Percentiles rank a stretch among this genome's conserved stretches.
These are phyloP conservation scores for Agrochola lychnidis DNA, from an alignment of 2,888 invertebrate species.

Conservation along the genomic window DNA sequence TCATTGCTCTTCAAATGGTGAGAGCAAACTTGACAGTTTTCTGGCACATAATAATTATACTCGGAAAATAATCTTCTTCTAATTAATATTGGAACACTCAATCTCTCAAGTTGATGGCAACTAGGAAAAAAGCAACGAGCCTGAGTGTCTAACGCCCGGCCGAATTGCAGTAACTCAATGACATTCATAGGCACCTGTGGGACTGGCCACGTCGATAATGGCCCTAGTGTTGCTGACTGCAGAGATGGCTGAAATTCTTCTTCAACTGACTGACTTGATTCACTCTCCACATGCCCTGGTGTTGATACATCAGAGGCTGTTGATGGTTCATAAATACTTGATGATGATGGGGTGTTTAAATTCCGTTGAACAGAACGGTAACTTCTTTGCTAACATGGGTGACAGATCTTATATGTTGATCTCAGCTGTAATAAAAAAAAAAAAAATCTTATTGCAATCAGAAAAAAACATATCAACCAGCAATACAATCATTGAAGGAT, in stretches of 20 bases:
- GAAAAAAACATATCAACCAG: slow-evolving; percentile 3
- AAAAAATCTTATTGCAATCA: not conserved
- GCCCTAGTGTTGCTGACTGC: not conserved
- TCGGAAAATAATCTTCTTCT: slow-evolving; percentile 1
- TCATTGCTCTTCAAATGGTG: too few species aligned
- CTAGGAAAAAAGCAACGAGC: slow-evolving; percentile 13
- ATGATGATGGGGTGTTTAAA: slow-evolving; percentile 6
- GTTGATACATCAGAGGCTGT: slow-evolving; percentile 16
- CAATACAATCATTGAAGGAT: slow-evolving; percentile 12
- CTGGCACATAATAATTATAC: too few species aligned
- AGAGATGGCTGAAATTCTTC: slow-evolving; percentile 1
- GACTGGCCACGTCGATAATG: not conserved
- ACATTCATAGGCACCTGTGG: slow-evolving; percentile 17
- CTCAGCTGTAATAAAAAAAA: slow-evolving; percentile 13
- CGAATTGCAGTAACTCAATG: slow-evolving; percentile 18
- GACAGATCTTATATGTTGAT: slow-evolving; percentile 12
- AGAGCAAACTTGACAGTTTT: too few species aligned
- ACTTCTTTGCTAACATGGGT: slow-evolving; percentile 12
- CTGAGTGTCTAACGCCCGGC: slow-evolving; percentile 21
- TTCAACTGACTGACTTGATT: not conserved
- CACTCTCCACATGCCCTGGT: too few species aligned
- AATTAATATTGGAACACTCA: slow-evolving; percentile 10
- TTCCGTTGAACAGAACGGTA: slow-evolving; percentile 20
- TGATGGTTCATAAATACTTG: not conserved
- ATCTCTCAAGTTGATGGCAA: slow-evolving; percentile 11